phyloP scores from a whole-genome alignment of 1,140 invertebrate genomes.

The Neoseiulus cucumeris region DNA sequence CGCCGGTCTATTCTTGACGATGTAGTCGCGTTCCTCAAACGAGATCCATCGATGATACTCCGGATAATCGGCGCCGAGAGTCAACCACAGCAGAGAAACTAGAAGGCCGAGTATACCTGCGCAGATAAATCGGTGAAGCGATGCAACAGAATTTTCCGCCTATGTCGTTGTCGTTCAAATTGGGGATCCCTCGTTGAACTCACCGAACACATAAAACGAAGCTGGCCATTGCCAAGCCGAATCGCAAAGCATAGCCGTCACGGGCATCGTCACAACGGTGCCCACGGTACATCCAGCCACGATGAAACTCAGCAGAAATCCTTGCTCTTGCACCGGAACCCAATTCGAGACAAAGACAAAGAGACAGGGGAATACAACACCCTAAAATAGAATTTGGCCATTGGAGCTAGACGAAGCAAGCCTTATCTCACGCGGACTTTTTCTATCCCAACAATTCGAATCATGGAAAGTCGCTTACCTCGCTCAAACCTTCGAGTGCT shows the following conservation, averaged over 20 bases:
- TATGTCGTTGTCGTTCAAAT: no score
- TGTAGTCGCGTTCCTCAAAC: no score
- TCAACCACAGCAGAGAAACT: background rate
- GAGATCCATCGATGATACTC: slow-evolving; percentile 1
- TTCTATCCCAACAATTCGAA: background rate
- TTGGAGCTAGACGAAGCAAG: no score
- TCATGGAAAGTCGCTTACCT: no score
- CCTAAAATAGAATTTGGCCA: no score
- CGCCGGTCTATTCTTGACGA: no score
- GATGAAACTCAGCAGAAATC: background rate
- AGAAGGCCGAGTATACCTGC: no score
- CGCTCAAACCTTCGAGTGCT: background rate
- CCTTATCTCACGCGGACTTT: background rate
- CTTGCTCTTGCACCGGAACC: background rate
- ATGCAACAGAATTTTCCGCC: no score
- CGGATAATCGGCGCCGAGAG: background rate
- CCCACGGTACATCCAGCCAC: background rate
- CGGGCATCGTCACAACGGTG: background rate
- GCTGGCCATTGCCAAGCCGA: background rate
- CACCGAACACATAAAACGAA: background rate
- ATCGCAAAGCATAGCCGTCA: background rate
- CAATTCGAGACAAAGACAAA: background rate
- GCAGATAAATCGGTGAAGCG: no score
- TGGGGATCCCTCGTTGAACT: no score
- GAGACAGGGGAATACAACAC: background rate